phyloP scores from a whole-genome alignment of 2,797 vertebrate genomes.

The Molossus alvarezi region DNA sequence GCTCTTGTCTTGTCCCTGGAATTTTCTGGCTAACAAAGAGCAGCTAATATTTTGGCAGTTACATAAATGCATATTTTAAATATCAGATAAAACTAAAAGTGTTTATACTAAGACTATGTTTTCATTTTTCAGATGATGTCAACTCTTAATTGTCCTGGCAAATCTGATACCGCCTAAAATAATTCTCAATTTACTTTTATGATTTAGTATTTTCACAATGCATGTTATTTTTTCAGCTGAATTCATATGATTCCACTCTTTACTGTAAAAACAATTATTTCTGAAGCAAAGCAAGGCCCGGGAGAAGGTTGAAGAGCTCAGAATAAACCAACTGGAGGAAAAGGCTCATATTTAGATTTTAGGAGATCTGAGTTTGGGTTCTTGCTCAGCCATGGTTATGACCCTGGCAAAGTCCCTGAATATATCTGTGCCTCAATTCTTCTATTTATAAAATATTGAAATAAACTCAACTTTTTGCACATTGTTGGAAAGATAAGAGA shows the following conservation, averaged over 20 bases:
- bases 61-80: conserved; percentile 66
- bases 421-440: background rate
- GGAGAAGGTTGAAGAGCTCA: background rate
- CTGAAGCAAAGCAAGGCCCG: conserved; percentile 39
- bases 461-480: conserved; percentile 24
- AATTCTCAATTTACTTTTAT: conserved; percentile 62
- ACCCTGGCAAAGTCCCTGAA: background rate
- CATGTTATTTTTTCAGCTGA: conserved; percentile 46
- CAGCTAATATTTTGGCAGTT: conserved; percentile 66
- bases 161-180: conserved; percentile 13
- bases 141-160: conserved; percentile 53
- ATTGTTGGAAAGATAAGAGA: conserved; percentile 21
- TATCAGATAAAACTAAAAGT: conserved; percentile 66
- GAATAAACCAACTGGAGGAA: background rate
- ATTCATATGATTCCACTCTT: conserved; percentile 58
- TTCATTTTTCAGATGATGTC: conserved; percentile 62
- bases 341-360: background rate
- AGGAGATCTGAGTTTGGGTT: conserved; percentile 25
- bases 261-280: conserved; percentile 69
- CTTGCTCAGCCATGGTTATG: background rate
- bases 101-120: conserved; percentile 56
- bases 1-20: conserved; percentile 4
- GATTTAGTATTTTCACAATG: conserved; percentile 55
- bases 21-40: background rate
- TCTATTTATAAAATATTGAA: conserved; percentile 41